Base-by-base conservation (phyloP, 2,797 vertebrate species). In the Gymnothorax javanicus region DNA sequence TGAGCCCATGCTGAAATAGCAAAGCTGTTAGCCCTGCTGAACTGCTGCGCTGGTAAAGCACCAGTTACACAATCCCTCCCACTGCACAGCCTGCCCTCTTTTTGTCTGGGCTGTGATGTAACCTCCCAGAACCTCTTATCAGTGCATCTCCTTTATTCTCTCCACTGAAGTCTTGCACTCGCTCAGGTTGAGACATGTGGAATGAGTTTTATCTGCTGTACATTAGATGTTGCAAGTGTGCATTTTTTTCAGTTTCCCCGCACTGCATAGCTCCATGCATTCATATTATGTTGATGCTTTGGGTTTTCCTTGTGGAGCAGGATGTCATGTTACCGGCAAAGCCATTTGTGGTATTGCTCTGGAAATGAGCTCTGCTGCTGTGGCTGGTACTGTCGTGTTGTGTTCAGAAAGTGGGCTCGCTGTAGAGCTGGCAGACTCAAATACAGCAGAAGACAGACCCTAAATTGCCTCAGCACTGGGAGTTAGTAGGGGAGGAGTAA, bases 111-210 rank as follows among this genome's bases (percentile, higher is more conserved):
- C 52, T 67, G 77, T 60, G 59, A 82, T 67, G 86, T 58, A 54
- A 57, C 69, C 84, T 75, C 83, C 86, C 82, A n/a, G 62, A 85
- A 86, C 88, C 87, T 77, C 87, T 87, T 85, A 87, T 79, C 75
- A 87, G 87, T 90, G 86, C 58, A 15, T 9, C n/a, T 23, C 82
- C 54, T 85, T 83, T 90, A 67, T 87, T 85, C 12, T 81, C 59
- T 50, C 20, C 52, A 0, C 12, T n/a, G 7, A 33, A 25, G 43
- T 77, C 73, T 50, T 52, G 75, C 17, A 50, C 20, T 75, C 71
- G 4, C 57, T 77, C 83, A 83, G 59, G 81, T 50, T 87, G 64
- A 87, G 82, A 54, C 84, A 82, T 57, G 17, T 7, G 2, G 20
- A 54, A 54, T 52, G n/a, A 50, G 13, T 23, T 79, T 50, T 6